Conservation (phyloP, 1,140 invertebrate species). For the Drosophila littoralis region DNA sequence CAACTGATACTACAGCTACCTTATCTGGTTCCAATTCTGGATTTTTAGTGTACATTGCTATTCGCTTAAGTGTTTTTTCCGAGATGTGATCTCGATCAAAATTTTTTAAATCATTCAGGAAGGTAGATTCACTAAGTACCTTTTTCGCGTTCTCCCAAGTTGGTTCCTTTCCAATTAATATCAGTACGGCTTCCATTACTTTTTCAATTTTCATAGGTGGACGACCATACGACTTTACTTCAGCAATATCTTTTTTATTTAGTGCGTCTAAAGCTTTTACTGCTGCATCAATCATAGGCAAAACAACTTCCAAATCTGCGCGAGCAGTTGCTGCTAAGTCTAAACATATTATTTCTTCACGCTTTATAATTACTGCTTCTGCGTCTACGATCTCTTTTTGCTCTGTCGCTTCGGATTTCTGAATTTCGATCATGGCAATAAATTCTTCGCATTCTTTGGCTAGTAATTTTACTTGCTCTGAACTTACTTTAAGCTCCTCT, state of each 20-base stretch:
- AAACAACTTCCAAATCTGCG: conserved; percentile 91
- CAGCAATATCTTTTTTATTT: conserved; percentile 94
- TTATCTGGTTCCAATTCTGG: conserved; percentile 94
- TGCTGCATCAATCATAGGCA: conserved; percentile 93
- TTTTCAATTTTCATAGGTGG: conserved; percentile 94
- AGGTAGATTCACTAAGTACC: conserved; percentile 91
- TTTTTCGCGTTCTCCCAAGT: conserved; percentile 94
- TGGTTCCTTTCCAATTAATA: conserved; percentile 91
- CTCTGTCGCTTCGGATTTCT: conserved; percentile 92
- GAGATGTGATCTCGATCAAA: conserved; percentile 95
- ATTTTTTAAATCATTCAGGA: conserved; percentile 90
- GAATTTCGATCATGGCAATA: conserved; percentile 90
- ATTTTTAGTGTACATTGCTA: conserved; percentile 91
- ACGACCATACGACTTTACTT: conserved; percentile 94
- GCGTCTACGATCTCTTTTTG: conserved; percentile 89
- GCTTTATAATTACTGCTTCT: conserved; percentile 89
- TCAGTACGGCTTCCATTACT: conserved; percentile 95
- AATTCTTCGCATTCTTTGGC: conserved; percentile 85
- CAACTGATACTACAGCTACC: conserved; percentile 91
- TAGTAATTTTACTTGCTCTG: conserved; percentile 86
- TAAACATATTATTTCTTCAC: conserved; percentile 92
- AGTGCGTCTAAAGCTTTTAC: conserved; percentile 91
- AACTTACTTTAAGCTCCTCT: conserved; percentile 90
- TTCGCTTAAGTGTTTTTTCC: conserved; percentile 91
- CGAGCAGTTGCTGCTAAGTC: conserved; percentile 91